Percentiles rank a stretch among this genome's conserved stretches.
Conservation (phyloP, 2,113 vertebrate genomes). For the Machaerirhynchus nigripectus region DNA sequence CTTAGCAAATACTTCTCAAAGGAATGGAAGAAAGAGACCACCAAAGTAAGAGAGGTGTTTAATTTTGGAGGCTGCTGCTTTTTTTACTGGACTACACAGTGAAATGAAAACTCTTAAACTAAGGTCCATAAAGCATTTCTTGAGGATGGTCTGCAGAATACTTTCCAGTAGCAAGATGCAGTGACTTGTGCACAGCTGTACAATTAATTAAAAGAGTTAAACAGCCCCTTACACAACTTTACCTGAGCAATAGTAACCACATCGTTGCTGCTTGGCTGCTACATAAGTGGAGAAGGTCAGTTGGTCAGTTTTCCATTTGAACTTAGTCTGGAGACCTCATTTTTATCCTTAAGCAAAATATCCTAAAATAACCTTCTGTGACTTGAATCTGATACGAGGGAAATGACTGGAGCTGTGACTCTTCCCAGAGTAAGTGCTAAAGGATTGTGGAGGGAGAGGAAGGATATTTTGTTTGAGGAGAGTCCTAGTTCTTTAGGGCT, state of each 20-base stretch:
- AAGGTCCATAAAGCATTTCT: background rate
- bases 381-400: background rate
- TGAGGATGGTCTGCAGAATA: background rate
- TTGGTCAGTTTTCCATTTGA: background rate
- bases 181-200: background rate
- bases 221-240: background rate
- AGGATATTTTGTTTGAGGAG: background rate
- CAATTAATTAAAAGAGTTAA: background rate
- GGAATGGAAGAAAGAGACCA: slow-evolving; percentile 83
- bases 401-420: background rate
- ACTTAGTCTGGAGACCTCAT: background rate
- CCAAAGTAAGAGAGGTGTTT: slow-evolving; percentile 72
- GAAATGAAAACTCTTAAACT: background rate
- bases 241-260: background rate
- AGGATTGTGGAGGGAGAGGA: background rate
- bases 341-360: background rate
- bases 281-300: background rate
- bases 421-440: background rate
- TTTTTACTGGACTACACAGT: background rate
- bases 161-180: background rate
- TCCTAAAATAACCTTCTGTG: background rate
- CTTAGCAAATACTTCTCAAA: slow-evolving; percentile 87
- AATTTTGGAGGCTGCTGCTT: background rate
- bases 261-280: background rate
- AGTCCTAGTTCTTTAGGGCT: background rate